These are phyloP conservation scores for Drosophila watanabei DNA, from an alignment of 1,140 invertebrate genomes.

Conservation along the genomic window DNA sequence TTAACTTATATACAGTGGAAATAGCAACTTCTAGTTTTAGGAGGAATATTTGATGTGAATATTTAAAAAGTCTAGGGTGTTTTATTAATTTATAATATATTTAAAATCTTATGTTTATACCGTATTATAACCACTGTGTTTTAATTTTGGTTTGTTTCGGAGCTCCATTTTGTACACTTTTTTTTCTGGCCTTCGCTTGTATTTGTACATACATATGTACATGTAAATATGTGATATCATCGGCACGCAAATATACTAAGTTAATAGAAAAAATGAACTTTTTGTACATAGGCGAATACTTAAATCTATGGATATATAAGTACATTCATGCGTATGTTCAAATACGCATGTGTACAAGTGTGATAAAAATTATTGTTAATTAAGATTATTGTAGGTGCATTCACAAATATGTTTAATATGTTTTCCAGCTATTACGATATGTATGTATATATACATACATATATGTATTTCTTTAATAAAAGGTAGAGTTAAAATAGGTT, in stretches of 20 bases:
- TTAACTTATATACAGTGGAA: constrained; percentile 27
- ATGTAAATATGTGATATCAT: background rate
- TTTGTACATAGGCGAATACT: background rate
- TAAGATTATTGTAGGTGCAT: constrained; percentile 6
- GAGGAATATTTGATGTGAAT: background rate
- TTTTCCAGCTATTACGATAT: background rate
- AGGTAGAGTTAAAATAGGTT: constrained; percentile 72
- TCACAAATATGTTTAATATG: background rate
- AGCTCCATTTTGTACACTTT: constrained; percentile 46
- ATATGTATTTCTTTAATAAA: constrained; percentile 15
- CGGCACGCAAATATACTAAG: constrained; percentile 25
- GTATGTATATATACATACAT: background rate
- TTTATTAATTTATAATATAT: background rate
- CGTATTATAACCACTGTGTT: background rate
- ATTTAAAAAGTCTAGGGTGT: background rate
- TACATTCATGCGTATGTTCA: constrained; percentile 3
- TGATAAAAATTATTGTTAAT: background rate
- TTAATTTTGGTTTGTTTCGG: constrained; percentile 1
- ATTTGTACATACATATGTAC: constrained; percentile 1
- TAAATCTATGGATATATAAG: background rate
- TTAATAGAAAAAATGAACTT: constrained; percentile 6
- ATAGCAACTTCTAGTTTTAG: constrained; percentile 17
- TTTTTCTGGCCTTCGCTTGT: constrained; percentile 32
- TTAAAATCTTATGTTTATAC: background rate
- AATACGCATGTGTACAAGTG: constrained; percentile 11